phyloP scores from a whole-genome alignment of 2,113 vertebrate species.

The Odocoileus hemionus region DNA sequence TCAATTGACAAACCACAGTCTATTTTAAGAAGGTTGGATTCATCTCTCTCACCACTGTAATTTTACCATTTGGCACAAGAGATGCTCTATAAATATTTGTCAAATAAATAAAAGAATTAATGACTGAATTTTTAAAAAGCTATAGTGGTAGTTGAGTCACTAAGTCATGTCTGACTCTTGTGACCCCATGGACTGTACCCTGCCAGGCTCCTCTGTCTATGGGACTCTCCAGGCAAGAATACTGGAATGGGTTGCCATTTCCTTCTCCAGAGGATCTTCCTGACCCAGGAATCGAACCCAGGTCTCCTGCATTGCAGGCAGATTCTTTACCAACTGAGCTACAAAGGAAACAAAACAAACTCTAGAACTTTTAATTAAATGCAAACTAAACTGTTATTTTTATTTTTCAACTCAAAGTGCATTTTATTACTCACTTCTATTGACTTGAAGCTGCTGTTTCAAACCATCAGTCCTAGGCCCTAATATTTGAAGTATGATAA shows the following conservation, averaged over 20 bases:
- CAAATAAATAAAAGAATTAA: not conserved
- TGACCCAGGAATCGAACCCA: not conserved
- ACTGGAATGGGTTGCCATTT: not conserved
- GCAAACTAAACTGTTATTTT: not conserved
- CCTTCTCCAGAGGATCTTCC: not conserved
- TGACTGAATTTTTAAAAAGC: not conserved
- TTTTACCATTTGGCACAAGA: not conserved
- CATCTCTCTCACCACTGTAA: not conserved
- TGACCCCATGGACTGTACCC: not conserved
- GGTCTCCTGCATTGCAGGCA: not conserved
- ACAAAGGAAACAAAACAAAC: conserved; percentile 2
- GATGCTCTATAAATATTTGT: not conserved
- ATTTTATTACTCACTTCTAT: not conserved
- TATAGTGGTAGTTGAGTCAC: not conserved
- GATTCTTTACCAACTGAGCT: not conserved
- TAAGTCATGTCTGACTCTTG: fast-evolving
- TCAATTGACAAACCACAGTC: not conserved
- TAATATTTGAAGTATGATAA: conserved; percentile 39
- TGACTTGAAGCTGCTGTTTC: conserved; percentile 1
- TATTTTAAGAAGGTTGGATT: not conserved
- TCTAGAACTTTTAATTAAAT: conserved; percentile 21
- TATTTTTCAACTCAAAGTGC: not conserved
- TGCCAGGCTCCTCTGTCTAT: not conserved
- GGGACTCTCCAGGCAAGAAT: not conserved
- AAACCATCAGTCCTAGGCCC: not conserved